Percentiles rank a stretch among this genome's conserved stretches.
phyloP scores from a whole-genome alignment of 30 jellyfish, hydroid and myxozoan genomes.

The Phacellophora camtschatica region DNA sequence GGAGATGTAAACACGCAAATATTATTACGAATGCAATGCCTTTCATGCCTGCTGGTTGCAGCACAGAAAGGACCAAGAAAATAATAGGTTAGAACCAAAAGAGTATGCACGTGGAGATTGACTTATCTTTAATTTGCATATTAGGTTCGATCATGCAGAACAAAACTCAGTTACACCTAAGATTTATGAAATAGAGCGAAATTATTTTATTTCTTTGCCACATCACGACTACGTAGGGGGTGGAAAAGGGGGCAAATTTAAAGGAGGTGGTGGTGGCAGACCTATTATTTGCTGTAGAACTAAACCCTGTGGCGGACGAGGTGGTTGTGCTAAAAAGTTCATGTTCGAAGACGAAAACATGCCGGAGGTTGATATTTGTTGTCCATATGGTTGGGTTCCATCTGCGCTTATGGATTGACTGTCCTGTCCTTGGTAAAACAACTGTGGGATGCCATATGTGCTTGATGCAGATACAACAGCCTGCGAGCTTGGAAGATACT shows the following conservation, averaged over 20 bases:
- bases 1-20: no score
- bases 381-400: slow-evolving; percentile 19
- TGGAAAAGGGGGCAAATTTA: slow-evolving; percentile 33
- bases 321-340: slow-evolving; percentile 45
- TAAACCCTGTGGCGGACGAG: slow-evolving; percentile 62
- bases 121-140: no score
- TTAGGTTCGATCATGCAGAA: no score
- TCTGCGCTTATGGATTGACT: slow-evolving; percentile 17
- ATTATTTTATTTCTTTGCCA: no score
- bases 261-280: slow-evolving; percentile 75
- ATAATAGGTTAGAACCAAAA: no score
- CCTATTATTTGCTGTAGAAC: slow-evolving; percentile 56
- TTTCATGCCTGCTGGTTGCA: no score
- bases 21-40: no score
- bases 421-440: slow-evolving; percentile 40
- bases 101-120: no score
- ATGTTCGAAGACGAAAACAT: slow-evolving; percentile 22
- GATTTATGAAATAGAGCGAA: no score
- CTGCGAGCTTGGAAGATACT: slow-evolving; percentile 1
- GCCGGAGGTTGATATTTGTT: background rate
- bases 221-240: slow-evolving; percentile 5
- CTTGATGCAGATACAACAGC: background rate
- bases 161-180: no score
- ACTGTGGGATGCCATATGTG: slow-evolving; percentile 13
- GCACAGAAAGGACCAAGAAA: no score